Base-by-base conservation (phyloP, 2,113 vertebrate genomes). In the Chinchilla lanigera region DNA sequence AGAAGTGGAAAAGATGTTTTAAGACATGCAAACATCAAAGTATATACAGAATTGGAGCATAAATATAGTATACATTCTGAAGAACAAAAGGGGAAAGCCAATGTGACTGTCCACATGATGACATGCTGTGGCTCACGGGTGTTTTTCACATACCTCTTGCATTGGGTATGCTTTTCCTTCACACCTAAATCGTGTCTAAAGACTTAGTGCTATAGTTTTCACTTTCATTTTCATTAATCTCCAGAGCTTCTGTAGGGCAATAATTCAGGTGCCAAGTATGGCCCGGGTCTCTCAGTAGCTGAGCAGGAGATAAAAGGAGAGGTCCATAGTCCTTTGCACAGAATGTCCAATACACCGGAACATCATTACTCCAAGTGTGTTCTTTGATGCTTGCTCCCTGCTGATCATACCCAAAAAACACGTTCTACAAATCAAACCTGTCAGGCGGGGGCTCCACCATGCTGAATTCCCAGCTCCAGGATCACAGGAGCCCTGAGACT, bases 381-480 rank as follows among this genome's bases (percentile, higher is more conserved):
- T 65, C 80, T 96, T 89, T 95, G 87, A 97, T 95, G 84, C 60
- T 78, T 61, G 26, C 47, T 52, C 28, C 84, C 94, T 73, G 41
- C 35, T 97, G 93, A 78, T 83, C 41, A 56, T 28, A 44, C 90
- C 33, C 63, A 38, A 44, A 89, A 90, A 92, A 35, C 41, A 58
- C 65, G 78, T 92, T 33, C 73, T 67, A 87, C 84, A 86, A 83
- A 83, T 83, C 52, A 22, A 3, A 65, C 10, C 38, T 65, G n/a
- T 92, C 56, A 24, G 69, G 81, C 33, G 50, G 60, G 26, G 5
- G 28, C 52, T 33, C n/a, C 26, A 9, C 35, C 14, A 20, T 24
- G 38, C 86, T 56, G 86, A 41, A 20, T 96, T 92, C 73, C 93
- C 14, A 73, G 80, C 1, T 0, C 33, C 38, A 41, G 56, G 54